A percentile compares a stretch with the other conserved stretches of the same genome.
These are phyloP conservation scores for Argyresthia albistria DNA, from an alignment of 2,888 invertebrate species.

Conservation along the genomic window DNA sequence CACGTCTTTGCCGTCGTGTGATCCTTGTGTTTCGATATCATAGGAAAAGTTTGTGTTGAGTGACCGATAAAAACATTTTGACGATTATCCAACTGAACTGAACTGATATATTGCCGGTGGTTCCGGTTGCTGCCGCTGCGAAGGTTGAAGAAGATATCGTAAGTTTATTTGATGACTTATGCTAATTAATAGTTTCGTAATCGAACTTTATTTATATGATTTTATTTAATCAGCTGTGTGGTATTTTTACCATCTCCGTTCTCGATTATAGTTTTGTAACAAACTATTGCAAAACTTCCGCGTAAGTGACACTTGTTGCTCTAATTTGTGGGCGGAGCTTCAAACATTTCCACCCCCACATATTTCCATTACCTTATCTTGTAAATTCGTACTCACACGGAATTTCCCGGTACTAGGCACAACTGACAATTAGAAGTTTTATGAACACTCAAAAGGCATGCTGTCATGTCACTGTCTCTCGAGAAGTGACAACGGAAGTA, in stretches of 20 bases:
- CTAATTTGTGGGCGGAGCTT: conserved; percentile 36
- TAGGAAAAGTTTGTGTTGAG: background rate
- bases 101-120: background rate
- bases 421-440: no score
- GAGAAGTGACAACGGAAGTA: no score
- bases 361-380: no score
- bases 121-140: background rate
- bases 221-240: background rate
- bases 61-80: background rate
- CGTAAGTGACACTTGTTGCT: conserved; percentile 39
- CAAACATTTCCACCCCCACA: no score
- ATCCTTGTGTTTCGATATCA: background rate
- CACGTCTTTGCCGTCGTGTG: conserved; percentile 16
- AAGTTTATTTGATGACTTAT: background rate
- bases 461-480: no score
- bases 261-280: background rate
- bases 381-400: no score
- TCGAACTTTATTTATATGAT: background rate
- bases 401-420: no score
- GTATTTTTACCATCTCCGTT: background rate
- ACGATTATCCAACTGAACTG: background rate
- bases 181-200: background rate
- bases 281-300: conserved; percentile 8
- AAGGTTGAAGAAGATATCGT: background rate
- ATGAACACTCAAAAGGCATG: no score